These are phyloP conservation scores for Dicrostonyx torquatus DNA, from an alignment of 2,797 vertebrate species.

Conservation along the genomic window DNA sequence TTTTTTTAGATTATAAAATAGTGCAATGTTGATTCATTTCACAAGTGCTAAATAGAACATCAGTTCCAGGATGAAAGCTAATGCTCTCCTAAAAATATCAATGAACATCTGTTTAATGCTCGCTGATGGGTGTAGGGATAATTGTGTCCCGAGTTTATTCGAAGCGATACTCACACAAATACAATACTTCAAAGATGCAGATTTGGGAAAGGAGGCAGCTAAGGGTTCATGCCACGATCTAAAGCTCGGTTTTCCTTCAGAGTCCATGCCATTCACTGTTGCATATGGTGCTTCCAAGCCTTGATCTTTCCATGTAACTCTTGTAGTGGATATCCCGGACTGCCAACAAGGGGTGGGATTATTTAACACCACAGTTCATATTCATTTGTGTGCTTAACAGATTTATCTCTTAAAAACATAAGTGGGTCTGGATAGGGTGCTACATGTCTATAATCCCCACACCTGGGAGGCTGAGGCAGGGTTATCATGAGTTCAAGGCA, in stretches of 20 bases:
- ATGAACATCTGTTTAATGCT: constrained; percentile 25
- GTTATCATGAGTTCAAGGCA: not conserved
- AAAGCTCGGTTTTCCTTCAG: not conserved
- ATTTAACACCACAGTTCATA: not conserved
- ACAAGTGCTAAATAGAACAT: constrained; percentile 43
- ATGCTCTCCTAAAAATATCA: not conserved
- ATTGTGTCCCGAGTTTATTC: not conserved
- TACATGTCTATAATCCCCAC: not conserved
- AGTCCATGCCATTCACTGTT: not conserved
- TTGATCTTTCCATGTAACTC: not conserved
- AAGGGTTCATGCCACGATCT: not conserved
- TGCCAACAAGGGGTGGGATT: not conserved
- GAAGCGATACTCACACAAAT: not conserved
- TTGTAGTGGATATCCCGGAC: not conserved
- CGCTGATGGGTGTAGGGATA: not conserved
- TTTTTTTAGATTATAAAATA: constrained; percentile 14
- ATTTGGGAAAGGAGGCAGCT: not conserved
- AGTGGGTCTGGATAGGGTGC: not conserved
- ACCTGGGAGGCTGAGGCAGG: not conserved
- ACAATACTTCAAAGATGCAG: not conserved
- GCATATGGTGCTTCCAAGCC: not conserved
- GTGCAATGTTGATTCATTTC: not conserved
- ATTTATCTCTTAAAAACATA: not conserved
- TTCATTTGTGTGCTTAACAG: not conserved
- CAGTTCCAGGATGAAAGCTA: constrained; percentile 7